Conservation (phyloP, 2,113 vertebrate genomes). For the Mormyrus iriodes region DNA sequence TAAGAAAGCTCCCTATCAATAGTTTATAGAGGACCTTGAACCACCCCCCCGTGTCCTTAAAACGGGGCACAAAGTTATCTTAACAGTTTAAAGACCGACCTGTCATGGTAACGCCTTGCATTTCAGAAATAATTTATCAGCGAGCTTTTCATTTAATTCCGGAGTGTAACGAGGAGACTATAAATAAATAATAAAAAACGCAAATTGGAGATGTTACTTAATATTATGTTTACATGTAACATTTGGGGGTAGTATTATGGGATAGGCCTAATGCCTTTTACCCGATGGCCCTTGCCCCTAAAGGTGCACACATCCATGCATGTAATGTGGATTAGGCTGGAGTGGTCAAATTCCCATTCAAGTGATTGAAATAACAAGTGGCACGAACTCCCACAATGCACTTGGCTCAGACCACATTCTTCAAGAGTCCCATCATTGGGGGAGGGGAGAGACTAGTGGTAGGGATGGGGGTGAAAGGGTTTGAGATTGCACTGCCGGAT, state of each 20-base stretch:
- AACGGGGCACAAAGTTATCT: background rate
- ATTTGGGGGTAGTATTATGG: background rate
- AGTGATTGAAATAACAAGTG: conserved; percentile 58
- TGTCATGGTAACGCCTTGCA: background rate
- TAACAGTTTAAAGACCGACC: background rate
- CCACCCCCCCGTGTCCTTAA: background rate
- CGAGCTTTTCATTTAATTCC: background rate
- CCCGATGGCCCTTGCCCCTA: background rate
- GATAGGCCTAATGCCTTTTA: background rate
- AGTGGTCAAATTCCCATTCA: conserved; percentile 48
- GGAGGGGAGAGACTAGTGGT: background rate
- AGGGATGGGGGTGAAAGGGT: background rate
- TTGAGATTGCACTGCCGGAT: background rate
- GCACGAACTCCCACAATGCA: conserved; percentile 55
- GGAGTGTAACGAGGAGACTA: background rate
- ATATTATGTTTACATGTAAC: background rate
- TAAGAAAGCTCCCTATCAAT: background rate
- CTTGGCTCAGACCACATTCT: conserved; percentile 48
- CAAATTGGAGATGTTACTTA: background rate
- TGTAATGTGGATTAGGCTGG: background rate
- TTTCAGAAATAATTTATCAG: background rate
- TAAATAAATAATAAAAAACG: background rate
- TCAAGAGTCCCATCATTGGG: conserved; percentile 34
- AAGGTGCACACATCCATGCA: background rate
- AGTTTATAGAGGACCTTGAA: background rate